phyloP scores from a whole-genome alignment of 2,888 invertebrate genomes.

The Volucella inflata region DNA sequence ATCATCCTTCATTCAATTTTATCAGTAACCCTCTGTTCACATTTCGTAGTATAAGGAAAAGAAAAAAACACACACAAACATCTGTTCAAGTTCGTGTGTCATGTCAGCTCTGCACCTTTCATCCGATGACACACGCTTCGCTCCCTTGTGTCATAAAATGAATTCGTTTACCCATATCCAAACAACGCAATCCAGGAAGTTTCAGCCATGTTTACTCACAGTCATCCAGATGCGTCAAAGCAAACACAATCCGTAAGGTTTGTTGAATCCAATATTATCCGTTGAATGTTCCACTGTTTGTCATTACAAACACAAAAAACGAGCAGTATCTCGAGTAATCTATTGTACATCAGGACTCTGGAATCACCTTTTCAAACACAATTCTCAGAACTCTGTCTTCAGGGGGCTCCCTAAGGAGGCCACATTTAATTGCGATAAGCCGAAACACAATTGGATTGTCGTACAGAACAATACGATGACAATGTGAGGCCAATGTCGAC shows the following conservation, averaged over 20 bases:
- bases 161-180: not conserved
- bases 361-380: too few species aligned
- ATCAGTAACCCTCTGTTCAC: too few species aligned
- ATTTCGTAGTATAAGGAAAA: too few species aligned
- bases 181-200: slow-evolving; percentile 27
- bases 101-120: not conserved
- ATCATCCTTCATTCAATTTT: too few species aligned
- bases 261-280: not conserved
- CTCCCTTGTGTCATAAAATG: slow-evolving; percentile 9
- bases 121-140: not conserved
- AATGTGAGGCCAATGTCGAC: too few species aligned
- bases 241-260: slow-evolving; percentile 26
- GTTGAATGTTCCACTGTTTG: slow-evolving; percentile 28
- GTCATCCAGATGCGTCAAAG: slow-evolving; percentile 53
- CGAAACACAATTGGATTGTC: too few species aligned
- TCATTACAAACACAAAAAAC: not conserved
- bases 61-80: too few species aligned
- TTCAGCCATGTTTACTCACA: slow-evolving; percentile 13
- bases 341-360: slow-evolving; percentile 14
- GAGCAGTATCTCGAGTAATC: not conserved
- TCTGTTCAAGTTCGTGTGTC: too few species aligned
- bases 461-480: too few species aligned
- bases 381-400: too few species aligned
- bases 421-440: too few species aligned
- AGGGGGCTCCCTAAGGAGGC: too few species aligned